Conservation (phyloP, 2,113 vertebrate genomes). For the Anolis sagrei region DNA sequence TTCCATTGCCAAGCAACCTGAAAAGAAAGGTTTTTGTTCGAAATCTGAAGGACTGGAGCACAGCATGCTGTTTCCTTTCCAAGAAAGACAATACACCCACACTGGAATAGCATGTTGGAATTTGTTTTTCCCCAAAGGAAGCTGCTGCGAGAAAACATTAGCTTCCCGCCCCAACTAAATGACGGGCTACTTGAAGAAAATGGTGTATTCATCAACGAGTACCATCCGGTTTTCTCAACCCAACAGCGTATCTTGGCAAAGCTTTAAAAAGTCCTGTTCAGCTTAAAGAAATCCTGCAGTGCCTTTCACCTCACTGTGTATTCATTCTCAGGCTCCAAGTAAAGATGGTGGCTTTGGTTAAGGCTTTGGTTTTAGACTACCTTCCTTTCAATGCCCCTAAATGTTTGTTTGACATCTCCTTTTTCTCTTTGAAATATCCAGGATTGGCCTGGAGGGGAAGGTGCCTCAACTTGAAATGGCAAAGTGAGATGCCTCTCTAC, state of each 20-base stretch:
- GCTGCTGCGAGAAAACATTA: background rate
- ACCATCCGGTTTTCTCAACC: slow-evolving; percentile 41
- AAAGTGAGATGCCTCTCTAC: too few species aligned
- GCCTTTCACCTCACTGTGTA: background rate
- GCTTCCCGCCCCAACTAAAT: background rate
- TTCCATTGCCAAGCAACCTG: slow-evolving; percentile 65
- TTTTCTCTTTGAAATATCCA: background rate
- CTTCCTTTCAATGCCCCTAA: background rate
- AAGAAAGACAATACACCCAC: slow-evolving; percentile 17
- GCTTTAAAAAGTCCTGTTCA: slow-evolving; percentile 25
- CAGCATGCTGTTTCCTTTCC: slow-evolving; percentile 34
- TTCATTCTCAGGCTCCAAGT: background rate
- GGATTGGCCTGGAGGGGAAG: background rate
- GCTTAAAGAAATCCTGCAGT: slow-evolving; percentile 29
- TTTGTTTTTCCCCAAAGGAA: background rate
- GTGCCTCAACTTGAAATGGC: too few species aligned
- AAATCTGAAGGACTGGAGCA: slow-evolving; percentile 23
- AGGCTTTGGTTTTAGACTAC: background rate
- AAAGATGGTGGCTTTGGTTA: background rate
- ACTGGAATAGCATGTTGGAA: slow-evolving; percentile 30
- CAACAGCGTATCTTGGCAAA: background rate
- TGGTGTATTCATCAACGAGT: slow-evolving; percentile 17
- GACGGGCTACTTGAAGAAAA: slow-evolving; percentile 13
- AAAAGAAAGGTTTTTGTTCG: slow-evolving; percentile 42
- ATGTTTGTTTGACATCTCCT: background rate